Conservation (phyloP, 2,113 vertebrate genomes). For the Trogon melanurus region DNA sequence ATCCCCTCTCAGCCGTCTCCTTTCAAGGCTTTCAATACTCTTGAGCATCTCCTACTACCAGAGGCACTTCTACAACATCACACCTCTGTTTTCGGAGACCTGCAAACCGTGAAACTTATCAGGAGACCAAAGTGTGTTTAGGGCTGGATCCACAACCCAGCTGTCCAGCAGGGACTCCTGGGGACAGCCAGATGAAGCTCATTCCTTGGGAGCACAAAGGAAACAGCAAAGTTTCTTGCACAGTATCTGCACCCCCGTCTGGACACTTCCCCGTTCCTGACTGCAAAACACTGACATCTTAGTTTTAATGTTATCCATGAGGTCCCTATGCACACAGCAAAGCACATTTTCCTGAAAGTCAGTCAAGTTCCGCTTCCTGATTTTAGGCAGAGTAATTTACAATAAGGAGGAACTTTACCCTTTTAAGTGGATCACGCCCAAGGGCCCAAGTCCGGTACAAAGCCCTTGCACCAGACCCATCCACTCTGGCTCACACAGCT, state of each 20-base stretch:
- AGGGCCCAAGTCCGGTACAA: not conserved
- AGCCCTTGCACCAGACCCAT: not conserved
- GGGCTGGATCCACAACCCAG: rapidly evolving
- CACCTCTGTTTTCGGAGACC: not conserved
- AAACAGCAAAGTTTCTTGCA: not conserved
- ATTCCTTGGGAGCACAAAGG: not conserved
- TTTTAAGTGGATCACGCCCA: rapidly evolving
- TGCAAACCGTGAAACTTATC: rapidly evolving
- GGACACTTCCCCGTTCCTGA: not conserved
- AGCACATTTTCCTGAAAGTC: not conserved
- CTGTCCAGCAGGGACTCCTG: rapidly evolving
- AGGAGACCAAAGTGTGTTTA: rapidly evolving
- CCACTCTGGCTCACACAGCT: rapidly evolving
- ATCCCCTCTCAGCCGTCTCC: too few species aligned
- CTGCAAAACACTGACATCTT: not conserved
- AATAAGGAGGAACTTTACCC: not conserved
- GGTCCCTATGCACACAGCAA: rapidly evolving
- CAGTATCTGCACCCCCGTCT: rapidly evolving
- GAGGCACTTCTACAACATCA: not conserved
- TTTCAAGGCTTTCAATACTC: too few species aligned
- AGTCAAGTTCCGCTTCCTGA: not conserved
- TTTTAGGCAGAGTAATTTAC: not conserved
- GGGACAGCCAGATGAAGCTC: not conserved
- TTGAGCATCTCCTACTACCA: too few species aligned
- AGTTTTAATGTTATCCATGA: rapidly evolving